Conservation (phyloP, 2,888 invertebrate species). For the Epinotia nisella region DNA sequence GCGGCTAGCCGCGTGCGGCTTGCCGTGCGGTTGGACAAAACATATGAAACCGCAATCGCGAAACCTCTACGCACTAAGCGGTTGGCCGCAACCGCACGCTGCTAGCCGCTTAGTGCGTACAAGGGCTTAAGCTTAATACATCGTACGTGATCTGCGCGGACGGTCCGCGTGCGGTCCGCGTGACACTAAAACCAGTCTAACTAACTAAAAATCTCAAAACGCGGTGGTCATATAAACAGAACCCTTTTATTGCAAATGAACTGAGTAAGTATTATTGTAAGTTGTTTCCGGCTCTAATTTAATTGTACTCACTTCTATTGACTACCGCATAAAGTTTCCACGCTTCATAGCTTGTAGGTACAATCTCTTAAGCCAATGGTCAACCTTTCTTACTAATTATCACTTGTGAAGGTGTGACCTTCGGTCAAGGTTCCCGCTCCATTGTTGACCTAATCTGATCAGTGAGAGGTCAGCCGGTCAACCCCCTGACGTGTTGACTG, state of each 20-base stretch:
- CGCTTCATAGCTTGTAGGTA: conserved; percentile 16
- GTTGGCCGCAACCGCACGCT: too few species aligned
- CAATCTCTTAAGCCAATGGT: conserved; percentile 35
- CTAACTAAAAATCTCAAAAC: too few species aligned
- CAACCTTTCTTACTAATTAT: conserved; percentile 41
- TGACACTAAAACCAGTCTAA: too few species aligned
- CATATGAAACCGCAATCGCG: too few species aligned
- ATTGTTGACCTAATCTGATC: conserved; percentile 44
- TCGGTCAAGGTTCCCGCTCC: conserved; percentile 32
- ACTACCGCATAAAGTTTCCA: conserved; percentile 34
- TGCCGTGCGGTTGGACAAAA: too few species aligned
- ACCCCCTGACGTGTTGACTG: conserved; percentile 34
- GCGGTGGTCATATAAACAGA: not conserved
- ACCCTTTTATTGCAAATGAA: not conserved
- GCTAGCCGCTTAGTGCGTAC: too few species aligned
- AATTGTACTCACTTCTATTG: conserved; percentile 22
- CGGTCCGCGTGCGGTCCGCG: too few species aligned
- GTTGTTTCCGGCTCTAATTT: conserved; percentile 29
- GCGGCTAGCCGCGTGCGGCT: too few species aligned
- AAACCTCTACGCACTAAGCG: too few species aligned
- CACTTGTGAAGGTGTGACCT: conserved; percentile 38
- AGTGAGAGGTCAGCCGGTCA: conserved; percentile 40
- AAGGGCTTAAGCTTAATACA: too few species aligned
- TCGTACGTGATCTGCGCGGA: too few species aligned
- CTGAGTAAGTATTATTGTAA: conserved; percentile 17